Conservation (phyloP, 2,888 invertebrate genomes). For the Nomada fabriciana region DNA sequence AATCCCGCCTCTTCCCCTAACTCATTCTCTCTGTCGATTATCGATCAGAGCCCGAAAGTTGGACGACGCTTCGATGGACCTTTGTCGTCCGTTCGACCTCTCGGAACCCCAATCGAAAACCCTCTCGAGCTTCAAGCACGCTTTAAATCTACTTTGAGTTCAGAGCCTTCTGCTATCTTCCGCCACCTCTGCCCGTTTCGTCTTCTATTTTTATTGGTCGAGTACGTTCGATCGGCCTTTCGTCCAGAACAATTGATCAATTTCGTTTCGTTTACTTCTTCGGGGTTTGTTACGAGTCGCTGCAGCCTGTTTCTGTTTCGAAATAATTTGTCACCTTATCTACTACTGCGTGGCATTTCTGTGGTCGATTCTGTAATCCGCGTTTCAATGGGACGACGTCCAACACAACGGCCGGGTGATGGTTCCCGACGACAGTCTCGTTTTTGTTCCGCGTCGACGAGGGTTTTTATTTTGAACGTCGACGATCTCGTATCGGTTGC, state of each 20-base stretch:
- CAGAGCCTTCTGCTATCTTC: background rate
- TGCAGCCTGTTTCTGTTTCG: too few species aligned
- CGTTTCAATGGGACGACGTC: background rate
- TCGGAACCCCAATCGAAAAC: slow-evolving; percentile 9
- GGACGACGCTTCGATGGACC: slow-evolving; percentile 19
- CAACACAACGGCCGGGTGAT: background rate
- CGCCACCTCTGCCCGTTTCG: background rate
- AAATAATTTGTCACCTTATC: background rate
- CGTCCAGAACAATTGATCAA: background rate
- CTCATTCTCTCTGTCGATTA: slow-evolving; percentile 6
- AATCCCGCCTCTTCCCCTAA: background rate
- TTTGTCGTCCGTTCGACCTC: slow-evolving; percentile 18
- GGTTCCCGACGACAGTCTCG: slow-evolving; percentile 9
- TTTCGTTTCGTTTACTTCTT: background rate
- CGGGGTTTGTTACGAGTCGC: background rate
- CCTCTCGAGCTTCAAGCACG: slow-evolving; percentile 12
- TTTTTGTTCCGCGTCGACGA: slow-evolving; percentile 25
- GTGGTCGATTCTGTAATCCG: background rate
- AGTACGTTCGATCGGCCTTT: background rate
- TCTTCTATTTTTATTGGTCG: background rate
- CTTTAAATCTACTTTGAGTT: slow-evolving; percentile 18
- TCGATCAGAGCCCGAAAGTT: slow-evolving; percentile 39
- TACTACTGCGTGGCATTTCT: background rate
- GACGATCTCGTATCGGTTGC: slow-evolving; percentile 8
- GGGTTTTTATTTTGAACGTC: background rate